Evolutionary conservation across 2,797 vertebrate species (phyloP).

Genomic region (Lagodon rhomboides): DNA sequence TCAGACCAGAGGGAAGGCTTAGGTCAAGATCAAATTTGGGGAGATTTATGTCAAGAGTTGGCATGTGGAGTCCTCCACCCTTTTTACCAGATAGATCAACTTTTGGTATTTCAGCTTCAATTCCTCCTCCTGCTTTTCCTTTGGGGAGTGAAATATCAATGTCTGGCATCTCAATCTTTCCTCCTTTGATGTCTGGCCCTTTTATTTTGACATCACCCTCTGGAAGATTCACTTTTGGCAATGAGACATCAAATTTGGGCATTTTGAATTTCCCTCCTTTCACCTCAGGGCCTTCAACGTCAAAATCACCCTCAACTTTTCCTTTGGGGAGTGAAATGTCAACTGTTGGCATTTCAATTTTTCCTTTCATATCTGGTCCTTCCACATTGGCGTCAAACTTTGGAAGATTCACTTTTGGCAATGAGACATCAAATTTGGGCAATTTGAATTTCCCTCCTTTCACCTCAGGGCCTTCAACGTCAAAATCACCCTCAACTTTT

Average conservation of each 20-base stretch:
- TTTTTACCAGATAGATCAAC: slow-evolving; percentile 60
- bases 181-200: slow-evolving; percentile 47
- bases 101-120: slow-evolving; percentile 38
- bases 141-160: slow-evolving; percentile 41
- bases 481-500: neutral
- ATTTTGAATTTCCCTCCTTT: slow-evolving; percentile 40
- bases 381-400: slow-evolving; percentile 5
- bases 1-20: slow-evolving; percentile 60
- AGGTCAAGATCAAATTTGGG: slow-evolving; percentile 74
- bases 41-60: slow-evolving; percentile 71
- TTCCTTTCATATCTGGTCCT: neutral
- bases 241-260: slow-evolving; percentile 69
- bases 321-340: slow-evolving; percentile 38
- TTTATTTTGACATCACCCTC: slow-evolving; percentile 37
- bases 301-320: neutral
- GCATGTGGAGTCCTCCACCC: slow-evolving; percentile 61
- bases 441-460: slow-evolving; percentile 54
- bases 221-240: slow-evolving; percentile 46
- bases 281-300: slow-evolving; percentile 15
- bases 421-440: slow-evolving; percentile 54
- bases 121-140: neutral
- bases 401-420: neutral
- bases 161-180: slow-evolving; percentile 50
- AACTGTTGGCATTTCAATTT: slow-evolving; percentile 7
- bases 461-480: neutral